phyloP scores from a whole-genome alignment of 2,113 vertebrate genomes.

The Ia io region DNA sequence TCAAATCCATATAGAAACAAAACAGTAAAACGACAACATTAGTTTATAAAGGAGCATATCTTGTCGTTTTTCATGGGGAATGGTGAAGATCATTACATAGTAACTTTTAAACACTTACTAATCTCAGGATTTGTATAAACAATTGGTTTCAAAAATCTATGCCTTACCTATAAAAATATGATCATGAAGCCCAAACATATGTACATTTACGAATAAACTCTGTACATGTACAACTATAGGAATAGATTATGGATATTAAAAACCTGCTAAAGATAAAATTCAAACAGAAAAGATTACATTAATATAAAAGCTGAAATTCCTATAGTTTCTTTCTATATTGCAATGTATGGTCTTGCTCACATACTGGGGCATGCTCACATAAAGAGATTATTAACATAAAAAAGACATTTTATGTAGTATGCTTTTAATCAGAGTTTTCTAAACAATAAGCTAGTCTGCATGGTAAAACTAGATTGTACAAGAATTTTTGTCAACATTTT shows the following conservation, averaged over 20 bases:
- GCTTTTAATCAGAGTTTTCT: conserved; percentile 15
- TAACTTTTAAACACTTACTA: not conserved
- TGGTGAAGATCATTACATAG: not conserved
- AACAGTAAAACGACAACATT: not conserved
- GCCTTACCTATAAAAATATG: conserved; percentile 14
- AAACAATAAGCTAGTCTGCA: not conserved
- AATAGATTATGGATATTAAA: not conserved
- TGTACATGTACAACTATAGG: not conserved
- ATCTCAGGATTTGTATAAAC: conserved; percentile 12
- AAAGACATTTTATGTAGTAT: not conserved
- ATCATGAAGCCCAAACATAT: not conserved
- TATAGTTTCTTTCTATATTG: not conserved
- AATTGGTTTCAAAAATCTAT: not conserved
- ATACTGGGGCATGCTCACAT: not conserved
- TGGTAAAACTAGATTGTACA: conserved; percentile 1
- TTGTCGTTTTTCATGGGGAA: not conserved
- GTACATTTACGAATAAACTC: conserved; percentile 10
- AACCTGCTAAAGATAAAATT: not conserved
- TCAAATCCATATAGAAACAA: conserved; percentile 11
- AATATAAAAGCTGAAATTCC: conserved; percentile 2
- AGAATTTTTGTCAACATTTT: conserved; percentile 26
- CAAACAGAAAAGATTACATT: not conserved
- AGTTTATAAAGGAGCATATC: not conserved
- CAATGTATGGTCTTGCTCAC: not conserved
- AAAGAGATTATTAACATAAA: not conserved